Conservation (phyloP, 2,797 vertebrate genomes). For the Sebastes kiyomatsui region DNA sequence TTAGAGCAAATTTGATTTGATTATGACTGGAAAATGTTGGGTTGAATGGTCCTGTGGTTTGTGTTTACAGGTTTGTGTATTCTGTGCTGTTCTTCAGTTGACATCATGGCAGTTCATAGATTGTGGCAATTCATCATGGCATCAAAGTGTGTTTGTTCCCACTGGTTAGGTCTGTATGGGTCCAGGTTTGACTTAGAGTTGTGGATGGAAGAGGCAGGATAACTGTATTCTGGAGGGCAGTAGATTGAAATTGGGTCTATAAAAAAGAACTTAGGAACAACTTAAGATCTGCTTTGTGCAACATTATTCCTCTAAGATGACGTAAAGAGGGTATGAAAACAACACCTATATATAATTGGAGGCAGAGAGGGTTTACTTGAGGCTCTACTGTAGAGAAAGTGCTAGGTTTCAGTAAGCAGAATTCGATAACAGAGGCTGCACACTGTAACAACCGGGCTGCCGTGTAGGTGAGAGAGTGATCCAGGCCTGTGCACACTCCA, state of each 20-base stretch:
- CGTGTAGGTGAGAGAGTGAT: constrained; percentile 59
- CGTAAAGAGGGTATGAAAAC: not conserved
- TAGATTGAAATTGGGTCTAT: not conserved
- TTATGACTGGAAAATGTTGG: not conserved
- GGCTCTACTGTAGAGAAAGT: not conserved
- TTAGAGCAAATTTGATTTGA: not conserved
- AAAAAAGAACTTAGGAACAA: not conserved
- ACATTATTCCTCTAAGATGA: not conserved
- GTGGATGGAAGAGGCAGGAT: not conserved
- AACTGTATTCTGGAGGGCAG: not conserved
- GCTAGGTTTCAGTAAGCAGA: constrained; percentile 6
- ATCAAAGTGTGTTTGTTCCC: constrained; percentile 18
- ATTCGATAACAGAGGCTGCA: constrained; percentile 17
- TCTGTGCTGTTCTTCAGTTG: constrained; percentile 42
- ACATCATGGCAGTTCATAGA: constrained; percentile 42
- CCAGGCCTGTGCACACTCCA: constrained; percentile 65
- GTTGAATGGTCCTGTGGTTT: not conserved
- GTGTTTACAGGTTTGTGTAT: not conserved
- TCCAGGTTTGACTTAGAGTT: constrained; percentile 41
- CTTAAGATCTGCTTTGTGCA: not conserved
- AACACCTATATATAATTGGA: not conserved
- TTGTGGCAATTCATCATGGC: constrained; percentile 27
- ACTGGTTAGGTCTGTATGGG: constrained; percentile 9
- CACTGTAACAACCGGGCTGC: constrained; percentile 43
- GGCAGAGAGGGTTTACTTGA: not conserved